A percentile compares a stretch with the other conserved stretches of the same genome.
Evolutionary conservation across 1,140 invertebrate genomes (phyloP).

Genomic region (Heliothis subflexa): DNA sequence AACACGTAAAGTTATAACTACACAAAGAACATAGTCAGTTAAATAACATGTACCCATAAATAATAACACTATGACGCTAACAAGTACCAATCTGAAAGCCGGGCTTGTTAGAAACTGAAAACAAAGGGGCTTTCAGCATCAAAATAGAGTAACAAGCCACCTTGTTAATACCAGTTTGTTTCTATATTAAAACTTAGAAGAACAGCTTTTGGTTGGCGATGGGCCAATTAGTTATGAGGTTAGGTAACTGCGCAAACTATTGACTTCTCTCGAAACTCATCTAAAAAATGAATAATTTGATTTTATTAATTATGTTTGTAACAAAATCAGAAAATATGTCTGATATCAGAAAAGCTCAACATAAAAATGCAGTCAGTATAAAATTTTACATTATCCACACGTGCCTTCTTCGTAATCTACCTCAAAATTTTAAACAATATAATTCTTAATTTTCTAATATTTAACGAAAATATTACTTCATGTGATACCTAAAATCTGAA

Average conservation of each 20-base stretch:
- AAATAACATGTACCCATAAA: slow-evolving; percentile 46
- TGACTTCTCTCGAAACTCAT: background rate
- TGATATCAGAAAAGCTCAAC: too few relatives aligned
- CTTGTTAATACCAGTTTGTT: slow-evolving; percentile 69
- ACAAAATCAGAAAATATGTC: too few relatives aligned
- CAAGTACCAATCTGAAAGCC: slow-evolving; percentile 59
- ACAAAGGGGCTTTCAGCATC: slow-evolving; percentile 73
- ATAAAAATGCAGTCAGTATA: too few relatives aligned
- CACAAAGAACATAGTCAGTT: slow-evolving; percentile 25
- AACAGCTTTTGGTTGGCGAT: slow-evolving; percentile 63
- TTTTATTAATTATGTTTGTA: background rate
- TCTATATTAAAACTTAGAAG: slow-evolving; percentile 75
- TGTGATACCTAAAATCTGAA: background rate
- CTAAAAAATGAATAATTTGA: too few relatives aligned
- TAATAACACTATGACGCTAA: slow-evolving; percentile 45
- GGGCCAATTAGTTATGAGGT: slow-evolving; percentile 64
- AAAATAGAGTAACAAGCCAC: slow-evolving; percentile 73
- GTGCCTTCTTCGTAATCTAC: too few relatives aligned
- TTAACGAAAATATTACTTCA: too few relatives aligned
- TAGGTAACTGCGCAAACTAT: slow-evolving; percentile 1
- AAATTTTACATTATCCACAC: too few relatives aligned
- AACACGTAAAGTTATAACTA: slow-evolving; percentile 49
- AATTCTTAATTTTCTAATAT: too few relatives aligned
- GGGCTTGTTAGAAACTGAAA: slow-evolving; percentile 62
- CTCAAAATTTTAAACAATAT: too few relatives aligned